Evolutionary conservation across 2,113 vertebrate species (phyloP), one percentile per base, ranked within the genome.

Genomic region (Elachura formosa): DNA sequence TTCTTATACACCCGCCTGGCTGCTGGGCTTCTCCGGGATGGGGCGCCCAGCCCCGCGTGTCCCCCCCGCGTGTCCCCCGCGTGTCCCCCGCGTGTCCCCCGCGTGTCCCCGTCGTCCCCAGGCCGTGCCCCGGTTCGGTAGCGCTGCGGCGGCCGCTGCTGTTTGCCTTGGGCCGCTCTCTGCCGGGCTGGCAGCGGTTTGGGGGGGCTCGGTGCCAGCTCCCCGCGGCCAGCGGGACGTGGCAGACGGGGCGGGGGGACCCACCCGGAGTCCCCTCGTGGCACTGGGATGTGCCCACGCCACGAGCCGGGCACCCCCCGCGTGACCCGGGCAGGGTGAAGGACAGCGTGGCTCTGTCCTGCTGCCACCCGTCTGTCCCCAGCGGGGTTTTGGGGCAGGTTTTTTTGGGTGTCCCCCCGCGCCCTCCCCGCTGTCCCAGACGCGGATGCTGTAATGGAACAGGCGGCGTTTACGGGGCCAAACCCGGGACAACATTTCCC

Each of bases 381-480:
- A 6, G 7, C 16, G 1, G 4, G 38, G 29, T 14, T 64, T 67
- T 5, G 6, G 17, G 17, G 41, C 11, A 14, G 41, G 41, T 55
- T 55, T 21, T 21, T 49, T 23, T 10, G 22, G 51, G 23, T 43
- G 38, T 26, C 51, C 36, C 22, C 64, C 43, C 33, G 9, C 12
- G n/a, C 6, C 25, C 20, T 16, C 10, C 1, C 34, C 29, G 24
- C 87, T 52, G 48, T 2, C n/a, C 23, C 59, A 12, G 31, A 14
- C 48, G 3, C 4, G 21, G 68, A 72, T 94, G 76, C 83, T 52
- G 95, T 94, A 93, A 96, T 93, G 95, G 95, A 96, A 83, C 84
- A 58, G 23, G 46, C 63, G 24, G 67, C 14, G 40, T 67, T 73
- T 36, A 34, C 0, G 24, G 77, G 58, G 73, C 84, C 80, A 80